Evolutionary conservation across 2,797 vertebrate species (phyloP).

Genomic region (Melanotaenia boesemani): DNA sequence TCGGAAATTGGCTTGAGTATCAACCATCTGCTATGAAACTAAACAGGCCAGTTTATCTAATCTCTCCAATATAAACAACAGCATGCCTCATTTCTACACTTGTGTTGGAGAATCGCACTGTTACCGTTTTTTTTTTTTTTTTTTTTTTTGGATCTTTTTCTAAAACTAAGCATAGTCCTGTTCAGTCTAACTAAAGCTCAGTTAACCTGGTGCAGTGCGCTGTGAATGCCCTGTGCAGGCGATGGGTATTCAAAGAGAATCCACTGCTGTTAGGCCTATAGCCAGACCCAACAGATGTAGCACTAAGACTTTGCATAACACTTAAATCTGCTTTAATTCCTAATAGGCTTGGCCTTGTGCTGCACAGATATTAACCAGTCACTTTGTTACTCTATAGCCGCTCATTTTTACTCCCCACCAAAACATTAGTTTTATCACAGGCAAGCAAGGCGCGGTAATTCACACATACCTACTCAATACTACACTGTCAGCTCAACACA

Average conservation of each 20-base stretch:
- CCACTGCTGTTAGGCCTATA: conserved; percentile 68
- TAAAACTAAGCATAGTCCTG: conserved; percentile 44
- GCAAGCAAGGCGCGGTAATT: conserved; percentile 53
- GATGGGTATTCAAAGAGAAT: conserved; percentile 54
- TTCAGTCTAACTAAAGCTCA: conserved; percentile 44
- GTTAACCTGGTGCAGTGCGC: conserved; percentile 13
- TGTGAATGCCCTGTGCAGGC: conserved; percentile 51
- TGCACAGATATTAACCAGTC: conserved; percentile 78
- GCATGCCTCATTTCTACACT: conserved; percentile 89
- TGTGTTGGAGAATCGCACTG: conserved; percentile 79
- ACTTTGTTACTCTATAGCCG: conserved; percentile 65
- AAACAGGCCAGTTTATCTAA: conserved; percentile 94
- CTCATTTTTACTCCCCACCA: conserved; percentile 32
- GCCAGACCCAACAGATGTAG: conserved; percentile 82
- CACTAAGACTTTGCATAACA: conserved; percentile 82
- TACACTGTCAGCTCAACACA: conserved; percentile 56
- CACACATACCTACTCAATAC: conserved; percentile 67
- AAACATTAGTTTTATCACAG: conserved; percentile 60
- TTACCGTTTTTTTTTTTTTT: conserved; percentile 19
- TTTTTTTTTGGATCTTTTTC: conserved; percentile 38
- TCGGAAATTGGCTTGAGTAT: conserved; percentile 90
- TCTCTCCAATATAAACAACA: conserved; percentile 91
- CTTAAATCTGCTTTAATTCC: conserved; percentile 85
- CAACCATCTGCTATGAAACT: conserved; percentile 91
- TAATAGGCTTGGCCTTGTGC: conserved; percentile 82